These are phyloP conservation scores for Trichopria drosophilae DNA, from an alignment of 2,888 invertebrate species.

Conservation along the genomic window DNA sequence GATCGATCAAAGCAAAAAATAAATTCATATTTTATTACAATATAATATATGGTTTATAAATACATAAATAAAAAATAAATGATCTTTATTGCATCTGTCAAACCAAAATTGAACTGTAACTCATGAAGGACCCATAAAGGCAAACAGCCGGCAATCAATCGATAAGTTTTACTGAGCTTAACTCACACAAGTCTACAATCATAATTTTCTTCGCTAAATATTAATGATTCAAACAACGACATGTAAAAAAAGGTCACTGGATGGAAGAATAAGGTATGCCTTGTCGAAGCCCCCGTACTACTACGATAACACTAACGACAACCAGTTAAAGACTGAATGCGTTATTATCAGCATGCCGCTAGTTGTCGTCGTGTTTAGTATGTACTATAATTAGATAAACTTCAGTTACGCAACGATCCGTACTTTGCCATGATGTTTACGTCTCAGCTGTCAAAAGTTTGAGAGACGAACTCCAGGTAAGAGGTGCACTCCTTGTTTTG, in stretches of 20 bases:
- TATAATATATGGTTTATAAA: too few relatives aligned
- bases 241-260: slow-evolving; percentile 33
- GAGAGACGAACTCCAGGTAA: too few relatives aligned
- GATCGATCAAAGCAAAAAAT: too few relatives aligned
- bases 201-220: slow-evolving; percentile 46
- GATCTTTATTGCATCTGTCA: too few relatives aligned
- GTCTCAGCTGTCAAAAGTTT: slow-evolving; percentile 22
- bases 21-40: too few relatives aligned
- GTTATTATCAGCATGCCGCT: slow-evolving; percentile 22
- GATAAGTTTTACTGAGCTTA: not conserved
- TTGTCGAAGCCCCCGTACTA: too few relatives aligned
- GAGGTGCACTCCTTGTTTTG: too few relatives aligned
- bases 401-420: slow-evolving; percentile 46
- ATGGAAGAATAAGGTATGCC: not conserved
- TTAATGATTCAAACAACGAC: slow-evolving; percentile 45
- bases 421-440: slow-evolving; percentile 56
- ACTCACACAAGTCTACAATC: slow-evolving; percentile 50
- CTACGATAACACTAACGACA: too few relatives aligned
- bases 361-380: slow-evolving; percentile 20
- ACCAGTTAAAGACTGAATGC: too few relatives aligned
- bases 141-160: not conserved
- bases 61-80: too few relatives aligned
- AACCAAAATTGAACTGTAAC: too few relatives aligned
- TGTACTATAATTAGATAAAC: slow-evolving; percentile 48
- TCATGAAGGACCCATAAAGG: too few relatives aligned